Evolutionary conservation across 2,888 invertebrate genomes (phyloP), one percentile per base, ranked within the genome.

Genomic region (Callyntrura guangdongensis): DNA sequence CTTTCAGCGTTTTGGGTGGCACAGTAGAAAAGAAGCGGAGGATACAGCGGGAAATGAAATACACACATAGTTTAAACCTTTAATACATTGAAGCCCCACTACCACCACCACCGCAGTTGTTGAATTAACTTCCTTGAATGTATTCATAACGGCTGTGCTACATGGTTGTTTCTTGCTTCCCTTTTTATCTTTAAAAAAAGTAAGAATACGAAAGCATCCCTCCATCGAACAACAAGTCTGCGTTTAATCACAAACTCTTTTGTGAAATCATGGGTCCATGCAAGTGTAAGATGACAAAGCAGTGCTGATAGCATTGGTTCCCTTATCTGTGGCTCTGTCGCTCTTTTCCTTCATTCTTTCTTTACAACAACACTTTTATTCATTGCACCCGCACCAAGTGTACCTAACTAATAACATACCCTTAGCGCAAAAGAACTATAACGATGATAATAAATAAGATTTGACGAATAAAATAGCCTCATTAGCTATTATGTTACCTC

Each of bases 401-500:
- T 74, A 53, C 17, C 77, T 27, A 17, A 79, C 67, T 53, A 84
- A 77, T 74, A 74, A 74, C 49, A 49, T 53, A 53, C 53, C 45
- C 14, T 25, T 49, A 25, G 17, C 49, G 53, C 25, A 67, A 45
- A 61, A 59, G 27, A 69, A 64, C 84, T 17, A 86, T 79, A 79
- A 69, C 69, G 64, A 90, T 90, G 83, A 86, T 86, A 90, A 90
- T 90, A 90, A 90, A 90, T 90, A 90, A 90, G 81, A 86, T 90
- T 90, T 90, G 90, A 90, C 90, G 90, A 90, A 81, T 90, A 90
- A 90, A 90, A 90, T 90, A 86, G 90, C 86, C 90, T 90, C 90
- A 90, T 90, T 90, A 90, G 86, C 83, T 90, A 86, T 90, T 90
- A 81, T 90, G 86, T 81, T 87, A 87, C 81, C 45, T 72, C 81